Evolutionary conservation across 2,797 vertebrate genomes (phyloP).

Genomic region (Melanotaenia parkinsoni): DNA sequence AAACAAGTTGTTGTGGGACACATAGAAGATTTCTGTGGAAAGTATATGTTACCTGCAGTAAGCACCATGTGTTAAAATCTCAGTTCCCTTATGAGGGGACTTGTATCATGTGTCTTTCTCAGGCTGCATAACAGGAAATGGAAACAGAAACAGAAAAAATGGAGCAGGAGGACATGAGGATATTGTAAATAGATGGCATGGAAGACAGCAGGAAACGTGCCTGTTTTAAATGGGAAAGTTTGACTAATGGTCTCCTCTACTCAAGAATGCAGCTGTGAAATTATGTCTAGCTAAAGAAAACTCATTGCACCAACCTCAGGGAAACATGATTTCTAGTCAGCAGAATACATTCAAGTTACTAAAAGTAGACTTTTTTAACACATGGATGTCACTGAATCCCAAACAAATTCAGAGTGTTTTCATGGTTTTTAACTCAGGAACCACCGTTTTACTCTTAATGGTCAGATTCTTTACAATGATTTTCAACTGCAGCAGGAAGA

Average conservation of each 20-base stretch:
- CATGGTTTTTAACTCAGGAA: neutral
- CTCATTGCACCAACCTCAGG: neutral
- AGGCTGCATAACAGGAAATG: neutral
- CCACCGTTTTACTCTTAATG: neutral
- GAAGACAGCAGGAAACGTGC: constrained; percentile 6
- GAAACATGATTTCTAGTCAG: constrained; percentile 6
- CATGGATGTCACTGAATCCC: neutral
- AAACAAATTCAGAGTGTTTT: neutral
- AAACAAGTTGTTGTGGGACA: constrained; percentile 13
- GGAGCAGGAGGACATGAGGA: constrained; percentile 10
- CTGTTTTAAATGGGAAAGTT: constrained; percentile 1
- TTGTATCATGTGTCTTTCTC: neutral
- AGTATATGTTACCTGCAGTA: neutral
- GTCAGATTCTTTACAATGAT: neutral
- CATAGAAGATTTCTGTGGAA: neutral
- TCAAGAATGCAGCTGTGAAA: constrained; percentile 13
- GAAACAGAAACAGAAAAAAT: neutral
- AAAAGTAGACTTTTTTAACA: neutral
- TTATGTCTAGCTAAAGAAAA: constrained; percentile 15
- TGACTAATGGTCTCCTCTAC: constrained; percentile 18
- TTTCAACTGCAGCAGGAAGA: neutral
- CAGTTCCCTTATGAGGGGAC: neutral
- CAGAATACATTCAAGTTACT: neutral
- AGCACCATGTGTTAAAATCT: neutral
- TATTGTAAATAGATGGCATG: constrained; percentile 13